Percentiles rank a stretch among this genome's conserved stretches.
These are phyloP conservation scores for Pachypeltis micranthus DNA, from an alignment of 1,140 invertebrate species.

Conservation along the genomic window DNA sequence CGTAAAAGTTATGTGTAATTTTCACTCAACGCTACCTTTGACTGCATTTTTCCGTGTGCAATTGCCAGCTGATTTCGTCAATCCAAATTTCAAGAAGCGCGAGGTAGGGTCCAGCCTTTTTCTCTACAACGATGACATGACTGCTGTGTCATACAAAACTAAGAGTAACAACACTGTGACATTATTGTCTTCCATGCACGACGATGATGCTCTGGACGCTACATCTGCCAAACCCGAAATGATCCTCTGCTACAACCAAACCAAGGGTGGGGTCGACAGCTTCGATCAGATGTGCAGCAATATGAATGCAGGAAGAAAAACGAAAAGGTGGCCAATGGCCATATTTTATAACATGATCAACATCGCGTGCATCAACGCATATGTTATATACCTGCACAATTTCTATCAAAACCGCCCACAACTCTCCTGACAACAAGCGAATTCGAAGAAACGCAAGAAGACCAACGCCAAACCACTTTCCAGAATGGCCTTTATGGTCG, in stretches of 20 bases:
- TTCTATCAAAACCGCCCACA: conserved; percentile 9
- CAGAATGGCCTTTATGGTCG: conserved; percentile 1
- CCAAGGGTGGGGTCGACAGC: conserved; percentile 31
- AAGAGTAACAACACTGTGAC: too few relatives aligned
- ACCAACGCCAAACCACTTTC: conserved; percentile 5
- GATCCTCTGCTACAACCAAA: conserved; percentile 28
- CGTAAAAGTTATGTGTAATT: too few relatives aligned
- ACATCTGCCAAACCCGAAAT: conserved; percentile 28
- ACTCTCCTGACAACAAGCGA: background rate
- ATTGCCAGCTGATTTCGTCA: too few relatives aligned
- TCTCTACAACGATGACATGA: too few relatives aligned
- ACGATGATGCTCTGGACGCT: conserved; percentile 22
- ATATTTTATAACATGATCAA: conserved; percentile 17
- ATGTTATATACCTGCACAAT: conserved; percentile 13
- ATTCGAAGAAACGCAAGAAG: background rate
- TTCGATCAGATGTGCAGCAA: conserved; percentile 27
- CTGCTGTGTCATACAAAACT: too few relatives aligned
- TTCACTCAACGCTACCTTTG: too few relatives aligned
- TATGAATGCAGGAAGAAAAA: conserved; percentile 11
- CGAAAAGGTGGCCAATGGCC: conserved; percentile 15
- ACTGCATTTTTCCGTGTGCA: too few relatives aligned
- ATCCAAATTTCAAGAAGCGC: too few relatives aligned
- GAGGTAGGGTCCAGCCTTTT: too few relatives aligned
- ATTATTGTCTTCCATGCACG: conserved; percentile 31
- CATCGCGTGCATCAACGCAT: conserved; percentile 7